These are phyloP conservation scores for Delia radicum DNA, from an alignment of 1,140 invertebrate species.

Conservation along the genomic window DNA sequence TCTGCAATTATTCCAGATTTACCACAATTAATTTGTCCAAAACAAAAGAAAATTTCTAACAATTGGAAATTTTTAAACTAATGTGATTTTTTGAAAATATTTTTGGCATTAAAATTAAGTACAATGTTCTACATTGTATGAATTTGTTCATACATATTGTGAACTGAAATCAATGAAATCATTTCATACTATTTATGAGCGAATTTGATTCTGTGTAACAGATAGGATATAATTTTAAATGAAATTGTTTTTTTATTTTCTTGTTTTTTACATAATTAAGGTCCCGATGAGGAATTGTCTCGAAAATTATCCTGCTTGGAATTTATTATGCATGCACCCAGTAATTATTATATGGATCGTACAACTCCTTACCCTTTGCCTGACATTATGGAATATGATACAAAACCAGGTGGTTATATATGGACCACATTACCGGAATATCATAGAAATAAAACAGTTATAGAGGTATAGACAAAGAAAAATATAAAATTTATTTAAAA, in stretches of 20 bases:
- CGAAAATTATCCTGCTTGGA: slow-evolving; percentile 84
- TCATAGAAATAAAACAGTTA: slow-evolving; percentile 35
- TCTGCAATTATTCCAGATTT: too few relatives aligned
- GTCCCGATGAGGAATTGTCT: slow-evolving; percentile 88
- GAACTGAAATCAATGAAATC: too few relatives aligned
- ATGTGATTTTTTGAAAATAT: too few relatives aligned
- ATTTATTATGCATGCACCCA: slow-evolving; percentile 91
- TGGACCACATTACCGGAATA: slow-evolving; percentile 61
- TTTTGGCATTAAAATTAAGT: too few relatives aligned
- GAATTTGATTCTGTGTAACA: too few relatives aligned
- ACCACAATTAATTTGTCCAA: too few relatives aligned
- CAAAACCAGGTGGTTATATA: slow-evolving; percentile 64
- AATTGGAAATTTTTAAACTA: too few relatives aligned
- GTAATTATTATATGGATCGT: slow-evolving; percentile 82
- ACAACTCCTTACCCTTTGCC: slow-evolving; percentile 74
- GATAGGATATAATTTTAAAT: background rate
- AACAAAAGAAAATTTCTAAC: too few relatives aligned
- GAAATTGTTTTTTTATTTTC: background rate
- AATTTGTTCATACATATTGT: too few relatives aligned
- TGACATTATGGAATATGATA: slow-evolving; percentile 55
- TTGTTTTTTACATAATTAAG: slow-evolving; percentile 55
- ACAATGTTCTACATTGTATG: too few relatives aligned
- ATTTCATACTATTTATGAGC: too few relatives aligned
- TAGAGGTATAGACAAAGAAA: background rate
- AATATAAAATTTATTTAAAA: slow-evolving; percentile 21